These are phyloP conservation scores for Scaptomyza parva DNA, from an alignment of 2,888 invertebrate genomes.

Conservation along the genomic window DNA sequence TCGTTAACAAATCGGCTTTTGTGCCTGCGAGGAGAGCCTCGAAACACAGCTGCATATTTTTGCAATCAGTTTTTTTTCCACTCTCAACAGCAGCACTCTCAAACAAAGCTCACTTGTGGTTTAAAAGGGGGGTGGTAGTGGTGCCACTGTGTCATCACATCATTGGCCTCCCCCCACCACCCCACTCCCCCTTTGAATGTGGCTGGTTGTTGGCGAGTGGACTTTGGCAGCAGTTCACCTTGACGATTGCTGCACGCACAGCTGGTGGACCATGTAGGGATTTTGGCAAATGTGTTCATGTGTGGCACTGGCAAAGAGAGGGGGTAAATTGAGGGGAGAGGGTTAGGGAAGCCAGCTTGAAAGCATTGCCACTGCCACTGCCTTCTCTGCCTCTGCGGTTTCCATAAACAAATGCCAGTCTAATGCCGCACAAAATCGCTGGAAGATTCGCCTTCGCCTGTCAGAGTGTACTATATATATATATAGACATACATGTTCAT, in stretches of 20 bases:
- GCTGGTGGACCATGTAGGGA: conserved; percentile 69
- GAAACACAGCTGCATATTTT: conserved; percentile 20
- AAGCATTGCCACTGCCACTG: conserved; percentile 44
- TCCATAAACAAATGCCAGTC: conserved; percentile 78
- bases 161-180: conserved; percentile 35
- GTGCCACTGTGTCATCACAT: conserved; percentile 52
- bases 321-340: too few relatives aligned
- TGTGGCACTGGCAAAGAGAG: conserved; percentile 40
- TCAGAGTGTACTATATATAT: conserved; percentile 26
- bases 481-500: background rate
- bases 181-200: conserved; percentile 26
- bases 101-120: background rate
- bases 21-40: background rate
- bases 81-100: conserved; percentile 5
- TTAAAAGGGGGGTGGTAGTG: background rate
- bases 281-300: conserved; percentile 63
- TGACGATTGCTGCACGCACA: conserved; percentile 63
- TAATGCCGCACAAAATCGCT: conserved; percentile 75
- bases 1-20: background rate
- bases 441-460: conserved; percentile 52
- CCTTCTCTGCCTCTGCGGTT: conserved; percentile 43
- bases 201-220: conserved; percentile 5
- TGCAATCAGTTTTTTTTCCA: conserved; percentile 18
- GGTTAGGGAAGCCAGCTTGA: too few relatives aligned
- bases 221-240: conserved; percentile 32